These are phyloP conservation scores for Stenichneumon culpator DNA, from an alignment of 2,888 invertebrate genomes.

Conservation along the genomic window DNA sequence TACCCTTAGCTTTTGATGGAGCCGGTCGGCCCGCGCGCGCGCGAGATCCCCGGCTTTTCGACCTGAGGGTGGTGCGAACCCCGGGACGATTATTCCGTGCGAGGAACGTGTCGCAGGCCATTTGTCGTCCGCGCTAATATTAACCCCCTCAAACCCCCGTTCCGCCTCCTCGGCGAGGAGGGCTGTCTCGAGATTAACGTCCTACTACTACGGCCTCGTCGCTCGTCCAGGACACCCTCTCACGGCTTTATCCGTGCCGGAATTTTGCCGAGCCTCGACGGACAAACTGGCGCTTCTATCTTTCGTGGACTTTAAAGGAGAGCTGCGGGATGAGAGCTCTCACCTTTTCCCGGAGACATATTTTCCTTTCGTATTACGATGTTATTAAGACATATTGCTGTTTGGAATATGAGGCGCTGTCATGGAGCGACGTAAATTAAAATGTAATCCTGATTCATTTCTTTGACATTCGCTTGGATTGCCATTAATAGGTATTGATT, in stretches of 20 bases:
- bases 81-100: conserved; percentile 69
- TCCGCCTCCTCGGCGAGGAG: conserved; percentile 5
- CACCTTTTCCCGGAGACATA: not conserved
- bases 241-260: conserved; percentile 34
- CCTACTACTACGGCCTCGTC: conserved; percentile 37
- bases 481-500: too few relatives aligned
- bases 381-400: not conserved
- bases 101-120: conserved; percentile 64
- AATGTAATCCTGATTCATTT: too few relatives aligned
- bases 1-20: conserved; percentile 67
- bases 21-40: conserved; percentile 50
- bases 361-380: conserved; percentile 4
- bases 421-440: not conserved
- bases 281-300: conserved; percentile 29
- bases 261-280: conserved; percentile 41
- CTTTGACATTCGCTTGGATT: too few relatives aligned
- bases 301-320: conserved; percentile 34
- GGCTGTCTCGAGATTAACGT: conserved; percentile 64
- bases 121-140: conserved; percentile 69
- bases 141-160: conserved; percentile 49
- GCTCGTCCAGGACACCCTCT: conserved; percentile 24
- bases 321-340: not conserved
- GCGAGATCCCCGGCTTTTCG: conserved; percentile 35
- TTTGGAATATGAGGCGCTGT: not conserved
- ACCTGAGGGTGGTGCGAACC: conserved; percentile 40